Evolutionary conservation across 1,140 invertebrate species (phyloP), one percentile per base, ranked within the genome.

Genomic region (Parapsyche elsis): DNA sequence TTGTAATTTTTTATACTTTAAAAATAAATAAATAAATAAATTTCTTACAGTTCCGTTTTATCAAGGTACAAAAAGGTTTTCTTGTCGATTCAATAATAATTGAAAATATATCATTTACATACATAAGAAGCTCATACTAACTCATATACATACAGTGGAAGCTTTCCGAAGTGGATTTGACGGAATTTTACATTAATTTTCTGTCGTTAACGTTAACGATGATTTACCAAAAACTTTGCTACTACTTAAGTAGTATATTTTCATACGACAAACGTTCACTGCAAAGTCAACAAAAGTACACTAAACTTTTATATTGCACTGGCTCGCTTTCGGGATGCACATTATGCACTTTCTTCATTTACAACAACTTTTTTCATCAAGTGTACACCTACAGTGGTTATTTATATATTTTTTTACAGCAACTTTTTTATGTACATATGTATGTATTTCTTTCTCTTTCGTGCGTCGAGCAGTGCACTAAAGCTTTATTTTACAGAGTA

Each of bases 301-400:
- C 4, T 12, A 53, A 53, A 53, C 49, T 53, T 53, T 53, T 53
- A 53, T 53, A 53, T 53, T 53, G 49, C 49, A 53, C 49, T 53
- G 10, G 30, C 30, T 4, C n/a, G 30, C 30, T 38, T 38, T 38
- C 7, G 4, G 10, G 16, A 12, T 30, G 21, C 61, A 30, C 61
- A 23, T 12, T 67, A 5, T 30, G 21, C 61, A 67, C 12, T 24
- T n/a, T 53, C 49, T 53, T 53, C 49, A 53, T 53, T 53, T 53
- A 53, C 10, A 53, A 53, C 49, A 53, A 53, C 4, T 53, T 53
- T 53, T 53, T 53, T 53, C 49, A 53, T 53, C 16, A 53, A 14
- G 49, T 16, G 16, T 16, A 14, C 49, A 53, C 16, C 49, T 53
- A 16, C 4, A n/a, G n/a, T n/a, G n/a, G n/a, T 38, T 38, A 38